Base-by-base conservation (phyloP, 1,140 invertebrate species). In the Listronotus oregonensis region DNA sequence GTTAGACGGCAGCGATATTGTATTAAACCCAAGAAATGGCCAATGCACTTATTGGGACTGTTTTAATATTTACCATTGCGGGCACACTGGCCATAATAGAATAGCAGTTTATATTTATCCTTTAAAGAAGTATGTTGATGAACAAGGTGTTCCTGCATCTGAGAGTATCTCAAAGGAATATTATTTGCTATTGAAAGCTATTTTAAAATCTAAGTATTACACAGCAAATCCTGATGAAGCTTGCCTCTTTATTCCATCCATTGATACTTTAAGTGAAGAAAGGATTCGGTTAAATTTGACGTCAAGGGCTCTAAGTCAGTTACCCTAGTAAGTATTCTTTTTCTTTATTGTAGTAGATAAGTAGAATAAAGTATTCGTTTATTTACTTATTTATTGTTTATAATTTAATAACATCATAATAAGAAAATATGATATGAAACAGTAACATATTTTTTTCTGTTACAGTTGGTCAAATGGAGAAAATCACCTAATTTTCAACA, bases 41-140 rank as follows among this genome's bases (percentile, higher is more conserved):
- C 86, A 86, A 54, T 97, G 95, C 77, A 92, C 89, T 27, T 93
- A 93, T 78, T 96, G 92, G 84, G 87, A 89, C 74, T 97, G 96
- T 80, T 93, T 98, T 71, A 90, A 98, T 80, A 90, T 97, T 1
- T 97, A 97, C 77, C 86, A 87, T 65, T 98, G 96, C 83, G 93
- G 93, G 9, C 84, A 84, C 74, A 84, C 83, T 49, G 89, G 89
- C 7, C 84, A 85, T 75, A 86, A 89, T 71, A 85, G 86, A 64
- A 85, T 92, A 64, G 83, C 87, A 37, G 89, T 96, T 8, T 96
- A 95, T 79, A 88, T 96, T 34, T 96, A 96, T 81, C 93, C 93
- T 7, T 78, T 89, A 34, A 85, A 85, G 69, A 85, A 88, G 59
- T 95, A 90, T 80, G 78, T 88, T 0, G 89, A 91, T 79, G 79